phyloP scores from a whole-genome alignment of 2,113 vertebrate species.

The Euleptes europaea region DNA sequence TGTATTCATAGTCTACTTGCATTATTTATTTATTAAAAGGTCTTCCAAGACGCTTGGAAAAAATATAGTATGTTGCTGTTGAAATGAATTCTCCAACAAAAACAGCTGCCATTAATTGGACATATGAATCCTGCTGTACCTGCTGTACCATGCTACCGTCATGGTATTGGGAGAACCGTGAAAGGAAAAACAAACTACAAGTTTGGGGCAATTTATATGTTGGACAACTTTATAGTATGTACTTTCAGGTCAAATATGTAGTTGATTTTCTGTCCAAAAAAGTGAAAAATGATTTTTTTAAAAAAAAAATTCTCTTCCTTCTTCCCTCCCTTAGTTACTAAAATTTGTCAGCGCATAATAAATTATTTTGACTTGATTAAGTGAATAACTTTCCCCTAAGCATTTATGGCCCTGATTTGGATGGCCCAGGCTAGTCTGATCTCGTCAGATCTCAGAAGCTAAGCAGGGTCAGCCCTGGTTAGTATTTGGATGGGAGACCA shows the following conservation, averaged over 20 bases:
- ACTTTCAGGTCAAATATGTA: not conserved
- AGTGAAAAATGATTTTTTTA: not conserved
- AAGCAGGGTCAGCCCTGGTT: no score
- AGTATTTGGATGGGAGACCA: no score
- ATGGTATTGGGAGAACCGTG: not conserved
- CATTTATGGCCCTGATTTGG: no score
- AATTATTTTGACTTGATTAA: not conserved
- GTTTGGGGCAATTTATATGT: not conserved
- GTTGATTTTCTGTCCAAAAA: not conserved
- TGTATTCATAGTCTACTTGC: not conserved
- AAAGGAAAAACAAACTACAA: not conserved
- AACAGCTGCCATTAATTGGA: not conserved
- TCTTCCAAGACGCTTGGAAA: not conserved
- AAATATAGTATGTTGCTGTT: not conserved
- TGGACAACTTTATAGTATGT: not conserved
- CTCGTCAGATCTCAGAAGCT: no score
- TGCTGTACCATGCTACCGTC: not conserved
- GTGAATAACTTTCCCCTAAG: not conserved
- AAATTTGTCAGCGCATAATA: not conserved
- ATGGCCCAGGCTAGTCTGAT: no score
- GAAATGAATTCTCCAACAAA: not conserved
- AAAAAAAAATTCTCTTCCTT: not conserved
- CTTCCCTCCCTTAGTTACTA: not conserved
- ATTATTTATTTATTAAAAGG: not conserved
- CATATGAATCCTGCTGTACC: not conserved